Evolutionary conservation across 2,888 invertebrate genomes (phyloP).

Genomic region (Neoscelio sp.): DNA sequence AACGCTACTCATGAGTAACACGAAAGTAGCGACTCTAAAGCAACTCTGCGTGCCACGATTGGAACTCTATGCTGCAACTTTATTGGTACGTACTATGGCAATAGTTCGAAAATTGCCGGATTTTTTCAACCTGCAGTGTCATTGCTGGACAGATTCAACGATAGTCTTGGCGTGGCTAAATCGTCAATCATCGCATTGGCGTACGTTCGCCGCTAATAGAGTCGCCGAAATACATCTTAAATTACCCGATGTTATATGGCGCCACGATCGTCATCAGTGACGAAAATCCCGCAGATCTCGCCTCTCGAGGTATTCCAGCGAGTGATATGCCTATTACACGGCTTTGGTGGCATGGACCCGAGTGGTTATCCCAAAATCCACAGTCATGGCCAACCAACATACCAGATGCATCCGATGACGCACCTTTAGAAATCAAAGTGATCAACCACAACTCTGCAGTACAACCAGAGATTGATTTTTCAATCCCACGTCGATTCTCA

Average conservation of each 20-base stretch:
- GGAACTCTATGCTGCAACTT: slow-evolving; percentile 15
- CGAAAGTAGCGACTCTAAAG: slow-evolving; percentile 6
- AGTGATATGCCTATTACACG: not conserved
- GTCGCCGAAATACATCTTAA: slow-evolving; percentile 26
- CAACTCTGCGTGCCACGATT: slow-evolving; percentile 12
- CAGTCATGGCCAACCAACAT: no score
- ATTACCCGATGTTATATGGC: not conserved
- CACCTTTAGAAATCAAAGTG: no score
- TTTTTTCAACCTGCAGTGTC: no score
- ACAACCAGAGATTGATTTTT: no score
- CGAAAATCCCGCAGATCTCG: slow-evolving; percentile 30
- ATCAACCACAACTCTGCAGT: no score
- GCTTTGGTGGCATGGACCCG: slow-evolving; percentile 13
- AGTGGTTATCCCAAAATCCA: not conserved
- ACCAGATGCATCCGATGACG: no score
- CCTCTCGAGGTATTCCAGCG: slow-evolving; percentile 14
- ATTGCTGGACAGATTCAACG: no score
- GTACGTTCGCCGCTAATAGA: slow-evolving; percentile 31
- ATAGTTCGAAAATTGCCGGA: no score
- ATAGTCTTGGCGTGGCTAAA: no score
- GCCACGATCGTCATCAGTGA: slow-evolving; percentile 10
- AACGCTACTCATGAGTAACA: no score
- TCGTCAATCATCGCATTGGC: not conserved
- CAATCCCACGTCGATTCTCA: no score
- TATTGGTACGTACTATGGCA: no score